Evolutionary conservation across 2,888 invertebrate species (phyloP), one percentile per base, ranked within the genome.

Genomic region (Nomada goodeniana): DNA sequence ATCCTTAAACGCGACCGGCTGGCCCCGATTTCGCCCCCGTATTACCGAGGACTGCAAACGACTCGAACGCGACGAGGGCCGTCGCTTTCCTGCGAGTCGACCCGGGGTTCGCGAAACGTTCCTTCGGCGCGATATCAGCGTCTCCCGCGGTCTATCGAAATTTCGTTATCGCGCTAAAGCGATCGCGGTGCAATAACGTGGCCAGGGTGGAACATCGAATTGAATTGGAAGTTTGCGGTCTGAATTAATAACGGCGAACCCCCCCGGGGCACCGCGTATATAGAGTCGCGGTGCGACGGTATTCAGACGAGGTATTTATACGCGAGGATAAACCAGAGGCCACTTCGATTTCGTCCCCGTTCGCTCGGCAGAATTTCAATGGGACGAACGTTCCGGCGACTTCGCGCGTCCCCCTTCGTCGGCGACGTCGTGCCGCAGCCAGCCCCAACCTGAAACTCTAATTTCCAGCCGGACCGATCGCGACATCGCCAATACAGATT

Each of bases 281-380:
- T 2, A 36, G 9, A 36, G 36, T 20, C 29, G 29, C 70, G 57
- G 23, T 47, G 63, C 55, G 26, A 26, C 63, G 61, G 55, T 55
- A 55, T 55, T n/a, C 42, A 64, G 71, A n/a, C 67, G 11, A 9
- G 63, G 64, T 70, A 76, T 70, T 70, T 76, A 71, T 76, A 64
- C 36, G 63, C 67, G 76, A 71, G 76, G 64, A 71, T 76, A 7
- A 76, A 76, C 71, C 76, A 71, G 59, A 36, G 18, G 63, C 9
- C 47, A 63, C 76, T 61, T 69, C 75, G 69, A 36, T 59, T 60
- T 57, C 47, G 67, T 76, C 65, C 71, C 47, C 71, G 52, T 71
- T 71, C n/a, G 64, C 42, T 50, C 42, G 10, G 44, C 13, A 52
- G 29, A 52, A 76, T 63, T 76, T 69, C 69, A 76, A 63, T 61